Evolutionary conservation across 2,797 vertebrate species (phyloP).

Genomic region (Amblyopsis hoosieri): DNA sequence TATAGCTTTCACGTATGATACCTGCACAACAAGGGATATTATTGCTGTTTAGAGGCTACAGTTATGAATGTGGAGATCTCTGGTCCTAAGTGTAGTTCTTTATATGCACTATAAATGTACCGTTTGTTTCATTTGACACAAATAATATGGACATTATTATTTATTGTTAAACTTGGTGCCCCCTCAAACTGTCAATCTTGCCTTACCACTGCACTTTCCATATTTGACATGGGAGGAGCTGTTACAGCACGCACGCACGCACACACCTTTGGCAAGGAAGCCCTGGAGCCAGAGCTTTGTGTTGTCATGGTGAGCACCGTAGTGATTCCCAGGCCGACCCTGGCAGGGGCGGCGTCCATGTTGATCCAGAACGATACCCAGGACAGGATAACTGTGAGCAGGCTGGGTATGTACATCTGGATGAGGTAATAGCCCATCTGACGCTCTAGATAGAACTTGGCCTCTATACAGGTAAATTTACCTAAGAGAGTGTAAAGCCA

Average conservation of each 20-base stretch:
- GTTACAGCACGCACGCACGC: background rate
- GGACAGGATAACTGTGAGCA: constrained; percentile 93
- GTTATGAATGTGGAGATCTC: no score
- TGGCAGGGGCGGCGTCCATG: constrained; percentile 92
- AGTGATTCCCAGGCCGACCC: constrained; percentile 93
- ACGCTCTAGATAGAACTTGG: constrained; percentile 93
- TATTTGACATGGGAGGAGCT: background rate
- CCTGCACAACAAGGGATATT: constrained; percentile 66
- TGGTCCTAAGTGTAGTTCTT: no score
- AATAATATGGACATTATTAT: no score
- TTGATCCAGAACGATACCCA: constrained; percentile 98
- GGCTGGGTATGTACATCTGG: constrained; percentile 97
- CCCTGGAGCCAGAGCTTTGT: constrained; percentile 93
- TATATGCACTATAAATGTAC: no score
- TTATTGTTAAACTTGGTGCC: no score
- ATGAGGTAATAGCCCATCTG: constrained; percentile 98
- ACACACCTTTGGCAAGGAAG: constrained; percentile 89
- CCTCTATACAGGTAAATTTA: constrained; percentile 96
- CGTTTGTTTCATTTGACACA: no score
- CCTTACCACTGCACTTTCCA: no score
- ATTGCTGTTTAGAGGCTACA: no score
- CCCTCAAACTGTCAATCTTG: no score
- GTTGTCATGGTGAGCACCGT: constrained; percentile 98
- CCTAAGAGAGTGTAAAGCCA: constrained; percentile 69
- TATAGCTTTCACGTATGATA: constrained; percentile 94